Percentiles rank a stretch among this genome's conserved stretches.
Evolutionary conservation across 2,113 vertebrate species (phyloP).

Genomic region (Colius striatus): DNA sequence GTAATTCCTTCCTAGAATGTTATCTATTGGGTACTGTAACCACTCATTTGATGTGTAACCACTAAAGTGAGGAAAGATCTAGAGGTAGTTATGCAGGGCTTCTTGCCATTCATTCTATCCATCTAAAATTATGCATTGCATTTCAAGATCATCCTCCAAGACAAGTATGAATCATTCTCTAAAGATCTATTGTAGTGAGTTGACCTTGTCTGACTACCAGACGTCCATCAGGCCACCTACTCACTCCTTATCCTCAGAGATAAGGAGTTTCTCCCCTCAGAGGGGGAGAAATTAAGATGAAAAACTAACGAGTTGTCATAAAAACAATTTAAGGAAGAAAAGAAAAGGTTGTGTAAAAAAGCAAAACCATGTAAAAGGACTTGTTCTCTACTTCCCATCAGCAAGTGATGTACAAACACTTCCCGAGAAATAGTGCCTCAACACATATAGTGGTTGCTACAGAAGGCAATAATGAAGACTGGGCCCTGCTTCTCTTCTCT

Average conservation of each 20-base stretch:
- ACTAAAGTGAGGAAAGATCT: neutral
- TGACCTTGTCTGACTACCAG: neutral
- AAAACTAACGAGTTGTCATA: rapidly evolving
- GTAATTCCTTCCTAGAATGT: neutral
- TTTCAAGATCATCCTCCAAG: neutral
- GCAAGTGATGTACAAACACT: neutral
- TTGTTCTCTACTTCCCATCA: neutral
- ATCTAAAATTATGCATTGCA: neutral
- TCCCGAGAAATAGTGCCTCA: neutral
- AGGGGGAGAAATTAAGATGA: neutral
- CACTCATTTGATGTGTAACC: neutral
- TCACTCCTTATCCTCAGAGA: neutral
- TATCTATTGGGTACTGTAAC: neutral
- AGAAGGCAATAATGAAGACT: neutral
- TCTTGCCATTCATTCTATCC: neutral
- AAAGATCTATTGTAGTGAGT: neutral
- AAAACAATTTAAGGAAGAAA: neutral
- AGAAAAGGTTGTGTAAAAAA: rapidly evolving
- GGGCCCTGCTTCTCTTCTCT: rapidly evolving
- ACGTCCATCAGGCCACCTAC: neutral
- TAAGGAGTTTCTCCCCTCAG: neutral
- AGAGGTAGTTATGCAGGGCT: neutral
- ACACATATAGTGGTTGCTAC: rapidly evolving
- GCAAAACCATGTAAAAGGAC: neutral
- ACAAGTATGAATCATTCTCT: neutral